Evolutionary conservation across 2,888 invertebrate species (phyloP), one percentile per base, ranked within the genome.

Genomic region (Syrphus vitripennis): DNA sequence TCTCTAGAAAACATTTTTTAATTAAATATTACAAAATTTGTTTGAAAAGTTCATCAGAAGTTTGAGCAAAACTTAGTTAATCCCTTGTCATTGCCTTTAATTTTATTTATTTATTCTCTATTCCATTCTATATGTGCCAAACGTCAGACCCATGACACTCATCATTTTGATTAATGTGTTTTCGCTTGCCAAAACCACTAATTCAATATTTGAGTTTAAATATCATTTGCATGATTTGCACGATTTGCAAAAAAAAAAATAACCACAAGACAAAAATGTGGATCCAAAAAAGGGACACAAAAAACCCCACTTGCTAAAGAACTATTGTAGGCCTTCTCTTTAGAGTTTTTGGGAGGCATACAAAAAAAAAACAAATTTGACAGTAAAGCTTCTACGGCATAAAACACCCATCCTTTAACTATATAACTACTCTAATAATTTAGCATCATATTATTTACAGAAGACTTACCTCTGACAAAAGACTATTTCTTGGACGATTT

Each of bases 391-490:
- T 12, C 31, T 12, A n/a, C 7, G 3, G n/a, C n/a, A n/a, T n/a
- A n/a, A n/a, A n/a, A n/a, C n/a, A n/a, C 24, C 50, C 6, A 26
- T 50, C n/a, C 14, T 0, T 5, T 2, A 26, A 50, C 24, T 50
- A 24, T 34, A 34, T 24, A 14, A 16, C 9, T 37, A 21, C 21
- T n/a, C 2, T n/a, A 42, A 42, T 63, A 42, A 16, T 9, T 40
- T 19, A 19, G 26, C 29, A 65, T 31, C 16, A 65, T 19, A 31
- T 65, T 65, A 65, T 31, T 48, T 21, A 48, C 31, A 21, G 29
- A 48, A 31, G 65, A 21, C 45, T 48, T 48, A 45, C 12, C 29
- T 48, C 24, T 65, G 65, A 65, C 29, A 65, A 65, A 65, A 48
- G 65, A 45, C 31, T 14, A 45, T 45, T 31, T 29, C 10, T 14